phyloP scores from a whole-genome alignment of 2,797 vertebrate species.

The Phoxinus dragarum region DNA sequence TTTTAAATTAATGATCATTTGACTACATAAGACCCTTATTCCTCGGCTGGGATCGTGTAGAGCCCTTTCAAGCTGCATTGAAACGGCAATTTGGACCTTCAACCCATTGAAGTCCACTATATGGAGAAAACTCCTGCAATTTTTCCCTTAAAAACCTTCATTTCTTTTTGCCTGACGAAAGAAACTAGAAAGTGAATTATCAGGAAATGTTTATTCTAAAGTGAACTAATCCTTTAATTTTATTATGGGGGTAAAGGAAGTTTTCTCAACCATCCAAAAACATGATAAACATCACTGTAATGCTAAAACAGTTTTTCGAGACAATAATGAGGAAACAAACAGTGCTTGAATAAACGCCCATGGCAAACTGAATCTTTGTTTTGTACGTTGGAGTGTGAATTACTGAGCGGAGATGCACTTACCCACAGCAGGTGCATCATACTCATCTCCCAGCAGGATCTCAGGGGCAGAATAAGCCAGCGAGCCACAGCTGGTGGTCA shows the following conservation, averaged over 20 bases:
- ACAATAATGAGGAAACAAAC: neutral
- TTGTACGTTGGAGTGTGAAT: neutral
- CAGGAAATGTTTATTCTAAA: no score
- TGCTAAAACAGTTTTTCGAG: neutral
- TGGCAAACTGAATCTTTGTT: neutral
- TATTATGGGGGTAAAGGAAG: neutral
- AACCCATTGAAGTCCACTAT: no score
- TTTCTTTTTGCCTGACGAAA: no score
- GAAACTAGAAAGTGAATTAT: no score
- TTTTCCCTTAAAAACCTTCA: no score
- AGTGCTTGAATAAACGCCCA: neutral
- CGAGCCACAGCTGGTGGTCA: slow-evolving; percentile 97
- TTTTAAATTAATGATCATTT: no score
- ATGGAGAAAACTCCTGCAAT: no score
- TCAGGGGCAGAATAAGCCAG: slow-evolving; percentile 97
- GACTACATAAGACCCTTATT: no score
- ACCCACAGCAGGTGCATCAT: slow-evolving; percentile 98
- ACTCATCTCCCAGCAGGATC: slow-evolving; percentile 96
- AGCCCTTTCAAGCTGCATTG: no score
- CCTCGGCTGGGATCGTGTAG: no score
- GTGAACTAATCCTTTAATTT: neutral
- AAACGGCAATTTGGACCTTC: no score
- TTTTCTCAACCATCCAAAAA: neutral
- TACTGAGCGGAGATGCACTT: slow-evolving; percentile 8
- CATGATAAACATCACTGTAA: neutral